phyloP scores from a whole-genome alignment of 1,140 invertebrate species.

The Drosophila orena region DNA sequence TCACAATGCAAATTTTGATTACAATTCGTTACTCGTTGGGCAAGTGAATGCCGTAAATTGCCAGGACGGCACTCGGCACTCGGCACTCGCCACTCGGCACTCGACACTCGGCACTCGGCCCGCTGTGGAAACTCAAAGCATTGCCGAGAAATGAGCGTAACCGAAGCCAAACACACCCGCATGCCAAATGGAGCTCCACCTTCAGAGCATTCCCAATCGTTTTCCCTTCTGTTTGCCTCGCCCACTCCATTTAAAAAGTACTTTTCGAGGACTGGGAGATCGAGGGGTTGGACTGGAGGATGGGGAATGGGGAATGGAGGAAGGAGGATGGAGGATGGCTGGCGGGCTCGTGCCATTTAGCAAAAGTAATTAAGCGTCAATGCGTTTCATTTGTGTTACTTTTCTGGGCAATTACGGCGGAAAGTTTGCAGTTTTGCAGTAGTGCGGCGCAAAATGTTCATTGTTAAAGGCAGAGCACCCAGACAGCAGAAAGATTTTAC shows the following conservation, averaged over 20 bases:
- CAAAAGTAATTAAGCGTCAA: slow-evolving; percentile 80
- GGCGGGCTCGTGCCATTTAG: slow-evolving; percentile 62
- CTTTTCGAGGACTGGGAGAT: not conserved
- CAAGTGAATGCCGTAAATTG: slow-evolving; percentile 56
- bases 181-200: slow-evolving; percentile 6
- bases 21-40: not conserved
- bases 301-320: not conserved
- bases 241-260: slow-evolving; percentile 4
- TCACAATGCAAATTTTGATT: not conserved
- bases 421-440: slow-evolving; percentile 52
- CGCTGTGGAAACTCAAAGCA: slow-evolving; percentile 33
- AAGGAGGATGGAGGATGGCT: not conserved
- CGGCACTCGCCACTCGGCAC: not conserved
- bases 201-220: not conserved
- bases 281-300: not conserved
- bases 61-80: not conserved
- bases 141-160: slow-evolving; percentile 1
- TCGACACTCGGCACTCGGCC: too few relatives aligned
- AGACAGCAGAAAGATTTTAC: not conserved
- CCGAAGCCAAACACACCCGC: slow-evolving; percentile 16
- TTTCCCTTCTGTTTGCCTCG: slow-evolving; percentile 9
- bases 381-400: slow-evolving; percentile 81
- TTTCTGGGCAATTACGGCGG: slow-evolving; percentile 75
- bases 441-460: slow-evolving; percentile 71
- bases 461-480: slow-evolving; percentile 60